Evolutionary conservation across 2,113 vertebrate species (phyloP).

Genomic region (Falcunculus frontatus): DNA sequence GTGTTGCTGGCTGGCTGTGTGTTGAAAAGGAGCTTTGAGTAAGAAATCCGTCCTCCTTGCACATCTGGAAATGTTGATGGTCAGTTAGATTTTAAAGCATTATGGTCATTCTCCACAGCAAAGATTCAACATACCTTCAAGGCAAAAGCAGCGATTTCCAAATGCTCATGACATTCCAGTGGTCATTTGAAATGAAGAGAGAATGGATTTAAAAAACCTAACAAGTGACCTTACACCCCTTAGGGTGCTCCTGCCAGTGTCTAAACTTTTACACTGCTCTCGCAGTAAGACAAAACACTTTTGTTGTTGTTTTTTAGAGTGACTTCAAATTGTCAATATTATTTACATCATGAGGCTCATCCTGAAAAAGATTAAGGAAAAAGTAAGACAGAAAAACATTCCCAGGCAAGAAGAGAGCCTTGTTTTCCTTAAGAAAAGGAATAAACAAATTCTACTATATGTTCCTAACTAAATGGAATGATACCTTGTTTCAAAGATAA

Average conservation of each 20-base stretch:
- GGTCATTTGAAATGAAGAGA: slow-evolving; percentile 10
- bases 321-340: neutral
- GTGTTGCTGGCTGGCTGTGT: neutral
- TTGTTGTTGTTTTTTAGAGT: slow-evolving; percentile 4
- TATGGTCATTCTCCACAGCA: slow-evolving; percentile 47
- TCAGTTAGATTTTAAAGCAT: slow-evolving; percentile 48
- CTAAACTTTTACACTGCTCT: neutral
- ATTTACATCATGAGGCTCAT: neutral
- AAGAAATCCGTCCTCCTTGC: slow-evolving; percentile 30
- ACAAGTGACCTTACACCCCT: slow-evolving; percentile 22
- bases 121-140: slow-evolving; percentile 39
- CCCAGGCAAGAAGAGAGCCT: neutral
- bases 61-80: slow-evolving; percentile 73
- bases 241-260: neutral
- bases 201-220: neutral
- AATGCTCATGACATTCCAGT: slow-evolving; percentile 4
- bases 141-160: slow-evolving; percentile 47
- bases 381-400: neutral
- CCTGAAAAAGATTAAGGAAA: neutral
- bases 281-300: slow-evolving; percentile 3
- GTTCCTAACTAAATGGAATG: neutral
- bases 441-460: neutral
- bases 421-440: neutral
- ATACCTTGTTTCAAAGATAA: neutral
- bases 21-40: slow-evolving; percentile 43